These are phyloP conservation scores for Erethizon dorsatum DNA, from an alignment of 2,797 vertebrate species.

Conservation along the genomic window DNA sequence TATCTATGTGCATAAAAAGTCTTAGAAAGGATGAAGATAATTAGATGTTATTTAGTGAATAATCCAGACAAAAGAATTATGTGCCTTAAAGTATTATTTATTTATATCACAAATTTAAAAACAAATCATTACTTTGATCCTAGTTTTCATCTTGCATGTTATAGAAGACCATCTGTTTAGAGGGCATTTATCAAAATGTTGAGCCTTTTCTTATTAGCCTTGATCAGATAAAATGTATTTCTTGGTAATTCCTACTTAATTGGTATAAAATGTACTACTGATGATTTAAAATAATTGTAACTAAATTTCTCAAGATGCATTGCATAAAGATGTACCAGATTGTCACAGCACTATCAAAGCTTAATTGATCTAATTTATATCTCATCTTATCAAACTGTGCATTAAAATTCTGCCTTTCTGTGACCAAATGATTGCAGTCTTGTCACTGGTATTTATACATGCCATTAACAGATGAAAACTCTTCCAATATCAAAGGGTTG, in stretches of 20 bases:
- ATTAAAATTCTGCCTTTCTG: slow-evolving; percentile 78
- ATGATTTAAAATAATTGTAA: slow-evolving; percentile 86
- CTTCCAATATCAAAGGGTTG: slow-evolving; percentile 74
- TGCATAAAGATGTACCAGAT: slow-evolving; percentile 83
- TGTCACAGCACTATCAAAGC: slow-evolving; percentile 86
- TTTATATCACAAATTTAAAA: slow-evolving; percentile 71
- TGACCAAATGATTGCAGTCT: slow-evolving; percentile 82
- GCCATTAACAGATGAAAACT: slow-evolving; percentile 80
- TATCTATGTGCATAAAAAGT: slow-evolving; percentile 14
- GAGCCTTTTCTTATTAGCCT: slow-evolving; percentile 82
- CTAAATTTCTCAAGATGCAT: slow-evolving; percentile 81
- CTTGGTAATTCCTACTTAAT: slow-evolving; percentile 82
- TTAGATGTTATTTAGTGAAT: slow-evolving; percentile 27
- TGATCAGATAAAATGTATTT: slow-evolving; percentile 76
- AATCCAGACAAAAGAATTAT: slow-evolving; percentile 36
- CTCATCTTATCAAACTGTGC: slow-evolving; percentile 76
- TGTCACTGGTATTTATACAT: slow-evolving; percentile 81
- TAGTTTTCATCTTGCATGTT: slow-evolving; percentile 71
- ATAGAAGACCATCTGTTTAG: slow-evolving; percentile 76
- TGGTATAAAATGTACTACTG: slow-evolving; percentile 79
- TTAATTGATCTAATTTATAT: slow-evolving; percentile 88
- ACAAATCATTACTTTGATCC: slow-evolving; percentile 71
- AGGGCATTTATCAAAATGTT: slow-evolving; percentile 74
- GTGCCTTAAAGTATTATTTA: slow-evolving; percentile 61
- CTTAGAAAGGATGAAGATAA: slow-evolving; percentile 43